A percentile compares a stretch with the other conserved stretches of the same genome.
Conservation (phyloP, 2,113 vertebrate genomes). For the Dipodomys merriami region DNA sequence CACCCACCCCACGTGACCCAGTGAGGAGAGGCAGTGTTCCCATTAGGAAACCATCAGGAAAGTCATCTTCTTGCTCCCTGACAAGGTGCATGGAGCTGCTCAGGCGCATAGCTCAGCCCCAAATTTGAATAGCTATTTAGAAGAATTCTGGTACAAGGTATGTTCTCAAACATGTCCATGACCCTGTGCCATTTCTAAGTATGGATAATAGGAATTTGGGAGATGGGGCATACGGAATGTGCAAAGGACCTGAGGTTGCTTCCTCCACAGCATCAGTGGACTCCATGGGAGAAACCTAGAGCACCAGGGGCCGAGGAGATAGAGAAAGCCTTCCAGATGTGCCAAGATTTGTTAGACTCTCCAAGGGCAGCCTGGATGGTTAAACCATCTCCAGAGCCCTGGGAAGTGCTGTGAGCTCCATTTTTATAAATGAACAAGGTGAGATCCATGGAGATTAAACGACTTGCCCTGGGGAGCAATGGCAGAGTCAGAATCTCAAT, state of each 20-base stretch:
- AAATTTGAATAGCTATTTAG: not conserved
- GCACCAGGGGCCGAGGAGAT: not conserved
- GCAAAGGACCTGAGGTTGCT: not conserved
- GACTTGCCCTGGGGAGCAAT: not conserved
- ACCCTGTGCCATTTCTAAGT: not conserved
- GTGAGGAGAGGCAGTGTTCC: accelerated
- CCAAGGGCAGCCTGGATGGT: too few relatives aligned
- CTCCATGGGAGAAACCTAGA: not conserved
- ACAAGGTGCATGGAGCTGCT: too few relatives aligned
- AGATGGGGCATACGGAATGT: not conserved
- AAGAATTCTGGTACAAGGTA: not conserved
- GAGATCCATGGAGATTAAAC: not conserved
- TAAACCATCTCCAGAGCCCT: not conserved
- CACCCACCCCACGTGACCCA: accelerated
- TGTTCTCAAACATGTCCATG: not conserved
- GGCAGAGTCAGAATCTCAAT: not conserved
- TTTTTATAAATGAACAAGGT: not conserved
- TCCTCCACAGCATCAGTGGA: too few relatives aligned
- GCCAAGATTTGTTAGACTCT: not conserved
- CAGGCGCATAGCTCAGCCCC: too few relatives aligned
- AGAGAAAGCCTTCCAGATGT: not conserved
- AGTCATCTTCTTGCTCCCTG: not conserved
- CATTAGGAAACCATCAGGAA: not conserved
- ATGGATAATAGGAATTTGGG: not conserved
- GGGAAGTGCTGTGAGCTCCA: not conserved